These are phyloP conservation scores for Oceanodroma tethys DNA, from an alignment of 2,113 vertebrate genomes.

Conservation along the genomic window DNA sequence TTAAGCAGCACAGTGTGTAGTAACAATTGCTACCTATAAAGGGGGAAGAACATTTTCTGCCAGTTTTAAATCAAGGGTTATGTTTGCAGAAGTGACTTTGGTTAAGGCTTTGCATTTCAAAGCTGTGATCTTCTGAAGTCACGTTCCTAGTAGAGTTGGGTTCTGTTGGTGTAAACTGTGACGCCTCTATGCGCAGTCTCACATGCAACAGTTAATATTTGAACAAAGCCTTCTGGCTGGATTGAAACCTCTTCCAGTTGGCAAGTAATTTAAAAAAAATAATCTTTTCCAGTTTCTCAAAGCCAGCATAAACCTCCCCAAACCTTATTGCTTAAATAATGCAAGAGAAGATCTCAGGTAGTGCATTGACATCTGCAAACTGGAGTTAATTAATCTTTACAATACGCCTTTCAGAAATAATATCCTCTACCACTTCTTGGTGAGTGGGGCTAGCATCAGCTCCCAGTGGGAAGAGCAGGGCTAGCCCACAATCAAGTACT, in stretches of 20 bases:
- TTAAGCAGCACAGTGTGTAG: neutral
- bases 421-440: neutral
- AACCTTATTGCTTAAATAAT: neutral
- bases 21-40: neutral
- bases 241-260: neutral
- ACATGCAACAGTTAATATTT: neutral
- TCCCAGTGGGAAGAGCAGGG: neutral
- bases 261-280: neutral
- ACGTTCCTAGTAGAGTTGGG: neutral
- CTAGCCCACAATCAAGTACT: neutral
- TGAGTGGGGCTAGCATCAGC: neutral
- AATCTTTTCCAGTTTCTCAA: neutral
- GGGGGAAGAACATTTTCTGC: neutral
- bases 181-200: fast-evolving
- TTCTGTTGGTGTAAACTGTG: neutral
- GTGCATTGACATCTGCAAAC: neutral
- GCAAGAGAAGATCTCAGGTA: neutral
- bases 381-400: neutral
- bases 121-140: neutral
- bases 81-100: neutral
- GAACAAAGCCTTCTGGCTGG: neutral
- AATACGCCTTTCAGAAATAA: neutral
- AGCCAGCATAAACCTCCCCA: neutral
- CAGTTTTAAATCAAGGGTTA: neutral
- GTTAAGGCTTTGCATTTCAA: neutral